A percentile compares a stretch with the other conserved stretches of the same genome.
phyloP scores from a whole-genome alignment of 2,888 invertebrate species.

The Lordiphosa andalusiaca region DNA sequence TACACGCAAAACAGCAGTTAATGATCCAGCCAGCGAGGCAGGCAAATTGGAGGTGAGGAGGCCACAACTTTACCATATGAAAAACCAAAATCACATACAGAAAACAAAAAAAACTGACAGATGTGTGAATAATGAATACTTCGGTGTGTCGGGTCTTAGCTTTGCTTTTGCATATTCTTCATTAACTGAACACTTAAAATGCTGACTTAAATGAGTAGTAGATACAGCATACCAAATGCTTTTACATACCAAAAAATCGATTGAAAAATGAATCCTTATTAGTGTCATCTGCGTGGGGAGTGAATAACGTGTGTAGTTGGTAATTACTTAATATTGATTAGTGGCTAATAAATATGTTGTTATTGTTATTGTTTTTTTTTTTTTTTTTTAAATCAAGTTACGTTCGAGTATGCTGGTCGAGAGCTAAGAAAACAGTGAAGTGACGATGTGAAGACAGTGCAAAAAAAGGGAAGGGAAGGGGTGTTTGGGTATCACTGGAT shows the following conservation, averaged over 20 bases:
- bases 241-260: constrained; percentile 71
- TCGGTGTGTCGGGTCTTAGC: neutral
- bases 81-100: constrained; percentile 15
- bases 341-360: constrained; percentile 4
- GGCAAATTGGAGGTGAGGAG: constrained; percentile 8
- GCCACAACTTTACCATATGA: constrained; percentile 15
- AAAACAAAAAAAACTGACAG: constrained; percentile 5
- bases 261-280: constrained; percentile 67
- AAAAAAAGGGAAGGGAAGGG: constrained; percentile 6
- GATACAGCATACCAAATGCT: constrained; percentile 13
- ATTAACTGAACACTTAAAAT: constrained; percentile 67
- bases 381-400: too few relatives aligned
- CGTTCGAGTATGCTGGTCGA: too few relatives aligned
- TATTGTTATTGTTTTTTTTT: too few relatives aligned
- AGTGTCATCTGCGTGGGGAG: constrained; percentile 65
- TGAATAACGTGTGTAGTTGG: constrained; percentile 25
- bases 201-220: constrained; percentile 13
- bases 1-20: neutral
- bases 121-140: neutral
- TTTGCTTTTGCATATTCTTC: constrained; percentile 18
- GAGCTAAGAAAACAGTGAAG: constrained; percentile 9
- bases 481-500: too few relatives aligned
- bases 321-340: constrained; percentile 35
- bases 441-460: constrained; percentile 4
- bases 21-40: constrained; percentile 19